These are phyloP conservation scores for Stenurella melanura DNA, from an alignment of 2,888 invertebrate species.

Conservation along the genomic window DNA sequence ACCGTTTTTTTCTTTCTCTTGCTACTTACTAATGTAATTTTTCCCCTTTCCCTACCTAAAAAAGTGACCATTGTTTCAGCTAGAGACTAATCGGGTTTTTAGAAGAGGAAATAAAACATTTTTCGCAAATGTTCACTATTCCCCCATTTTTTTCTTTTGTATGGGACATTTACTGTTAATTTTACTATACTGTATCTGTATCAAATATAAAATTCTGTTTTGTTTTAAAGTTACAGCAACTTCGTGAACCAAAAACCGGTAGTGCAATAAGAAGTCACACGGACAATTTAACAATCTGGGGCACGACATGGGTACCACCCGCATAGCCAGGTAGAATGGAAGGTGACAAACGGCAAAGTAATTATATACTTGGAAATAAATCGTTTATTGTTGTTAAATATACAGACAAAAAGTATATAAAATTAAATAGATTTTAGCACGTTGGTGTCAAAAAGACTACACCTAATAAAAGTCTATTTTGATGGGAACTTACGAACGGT, in stretches of 20 bases:
- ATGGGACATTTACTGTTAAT: no score
- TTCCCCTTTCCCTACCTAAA: no score
- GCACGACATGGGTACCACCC: constrained; percentile 10
- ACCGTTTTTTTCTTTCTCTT: no score
- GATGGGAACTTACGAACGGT: neutral
- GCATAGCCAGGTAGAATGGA: constrained; percentile 16
- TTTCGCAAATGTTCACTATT: no score
- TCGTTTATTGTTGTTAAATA: constrained; percentile 22
- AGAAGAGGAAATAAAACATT: no score
- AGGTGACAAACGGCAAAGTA: constrained; percentile 15
- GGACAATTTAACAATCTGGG: neutral
- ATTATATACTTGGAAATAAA: constrained; percentile 15
- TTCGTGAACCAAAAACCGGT: neutral
- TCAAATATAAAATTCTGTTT: neutral
- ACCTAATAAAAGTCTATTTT: neutral
- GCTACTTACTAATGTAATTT: no score
- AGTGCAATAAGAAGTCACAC: constrained; percentile 1
- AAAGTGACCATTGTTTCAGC: no score
- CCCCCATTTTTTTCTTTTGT: neutral
- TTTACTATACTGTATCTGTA: no score
- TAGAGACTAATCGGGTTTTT: no score
- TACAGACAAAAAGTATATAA: neutral
- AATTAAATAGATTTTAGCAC: constrained; percentile 17
- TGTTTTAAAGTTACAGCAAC: neutral
- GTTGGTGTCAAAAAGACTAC: constrained; percentile 5